Evolutionary conservation across 2,888 invertebrate species (phyloP).

Genomic region (Nasonovia ribisnigri): DNA sequence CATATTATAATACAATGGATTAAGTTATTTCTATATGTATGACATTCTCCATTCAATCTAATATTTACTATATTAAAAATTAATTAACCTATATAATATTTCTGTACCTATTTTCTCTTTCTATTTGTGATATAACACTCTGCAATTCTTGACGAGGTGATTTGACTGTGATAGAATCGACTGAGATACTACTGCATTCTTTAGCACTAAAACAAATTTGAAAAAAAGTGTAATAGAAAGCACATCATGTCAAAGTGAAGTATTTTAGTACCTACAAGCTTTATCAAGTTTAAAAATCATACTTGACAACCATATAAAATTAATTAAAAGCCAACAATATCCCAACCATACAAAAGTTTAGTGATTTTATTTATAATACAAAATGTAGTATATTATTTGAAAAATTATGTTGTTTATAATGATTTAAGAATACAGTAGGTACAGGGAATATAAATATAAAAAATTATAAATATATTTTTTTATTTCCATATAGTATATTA

Average conservation of each 20-base stretch:
- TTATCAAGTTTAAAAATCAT: not conserved
- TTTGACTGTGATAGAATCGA: conserved; percentile 32
- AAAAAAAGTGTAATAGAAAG: not conserved
- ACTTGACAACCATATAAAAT: not conserved
- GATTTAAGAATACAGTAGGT: not conserved
- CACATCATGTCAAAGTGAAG: not conserved
- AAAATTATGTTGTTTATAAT: not conserved
- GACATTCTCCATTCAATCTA: not conserved
- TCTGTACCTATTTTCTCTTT: conserved; percentile 72
- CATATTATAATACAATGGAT: not conserved
- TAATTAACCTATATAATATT: not conserved
- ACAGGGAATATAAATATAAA: not conserved
- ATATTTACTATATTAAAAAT: not conserved
- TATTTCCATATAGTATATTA: not conserved
- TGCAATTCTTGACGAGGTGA: conserved; percentile 74
- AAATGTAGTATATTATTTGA: no score
- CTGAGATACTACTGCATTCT: conserved; percentile 21
- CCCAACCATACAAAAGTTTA: no score
- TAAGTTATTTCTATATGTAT: not conserved
- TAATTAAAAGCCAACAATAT: no score
- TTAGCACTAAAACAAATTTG: conserved; percentile 33
- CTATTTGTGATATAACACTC: conserved; percentile 79
- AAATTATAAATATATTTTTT: not conserved
- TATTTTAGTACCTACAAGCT: not conserved
- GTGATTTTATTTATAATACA: no score